These are phyloP conservation scores for Amphipyra berbera DNA, from an alignment of 2,888 invertebrate species.

Conservation along the genomic window DNA sequence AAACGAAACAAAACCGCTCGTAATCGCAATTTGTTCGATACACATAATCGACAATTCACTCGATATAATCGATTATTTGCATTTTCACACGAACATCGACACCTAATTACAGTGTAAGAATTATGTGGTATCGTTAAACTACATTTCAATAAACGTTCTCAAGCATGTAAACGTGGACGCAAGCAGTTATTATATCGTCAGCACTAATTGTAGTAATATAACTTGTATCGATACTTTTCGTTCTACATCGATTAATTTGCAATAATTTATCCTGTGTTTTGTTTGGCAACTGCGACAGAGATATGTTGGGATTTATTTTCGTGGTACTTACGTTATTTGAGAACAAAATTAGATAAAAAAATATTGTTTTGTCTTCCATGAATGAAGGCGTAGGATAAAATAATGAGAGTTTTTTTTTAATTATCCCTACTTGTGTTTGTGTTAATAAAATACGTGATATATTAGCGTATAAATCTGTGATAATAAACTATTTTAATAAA, in stretches of 20 bases:
- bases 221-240: constrained; percentile 5
- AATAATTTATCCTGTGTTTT: not conserved
- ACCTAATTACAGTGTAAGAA: constrained; percentile 36
- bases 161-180: constrained; percentile 30
- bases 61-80: constrained; percentile 28
- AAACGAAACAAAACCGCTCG: constrained; percentile 19
- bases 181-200: constrained; percentile 29
- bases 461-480: constrained; percentile 8
- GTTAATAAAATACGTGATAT: constrained; percentile 20
- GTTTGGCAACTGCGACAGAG: constrained; percentile 1
- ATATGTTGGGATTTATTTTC: not conserved
- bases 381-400: not conserved
- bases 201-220: constrained; percentile 12
- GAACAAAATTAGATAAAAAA: not conserved
- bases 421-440: not conserved
- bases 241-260: constrained; percentile 9
- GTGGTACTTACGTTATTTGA: not conserved
- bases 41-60: constrained; percentile 19
- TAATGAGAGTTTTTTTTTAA: constrained; percentile 4
- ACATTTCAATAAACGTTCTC: constrained; percentile 10
- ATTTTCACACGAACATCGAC: constrained; percentile 39
- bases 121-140: constrained; percentile 28
- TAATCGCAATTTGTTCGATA: constrained; percentile 32
- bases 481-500: constrained; percentile 5
- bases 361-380: constrained; percentile 14